Conservation (phyloP, 2,113 vertebrate species). For the Myodes glareolus region DNA sequence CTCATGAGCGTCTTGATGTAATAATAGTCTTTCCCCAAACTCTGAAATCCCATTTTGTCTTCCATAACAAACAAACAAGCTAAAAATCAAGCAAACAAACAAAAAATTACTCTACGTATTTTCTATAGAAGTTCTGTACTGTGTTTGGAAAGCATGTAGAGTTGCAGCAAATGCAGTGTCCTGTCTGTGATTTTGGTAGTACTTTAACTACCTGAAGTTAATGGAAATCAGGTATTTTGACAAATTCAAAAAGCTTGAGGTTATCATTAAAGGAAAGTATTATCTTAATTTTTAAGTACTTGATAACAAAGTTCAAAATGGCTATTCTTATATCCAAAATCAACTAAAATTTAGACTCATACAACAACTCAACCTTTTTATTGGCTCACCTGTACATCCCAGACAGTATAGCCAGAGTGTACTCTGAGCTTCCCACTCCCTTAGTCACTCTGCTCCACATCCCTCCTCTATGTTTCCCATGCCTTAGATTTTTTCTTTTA, state of each 20-base stretch:
- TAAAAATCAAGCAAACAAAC: no score
- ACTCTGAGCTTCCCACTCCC: neutral
- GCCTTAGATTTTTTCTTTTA: neutral
- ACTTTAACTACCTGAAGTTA: neutral
- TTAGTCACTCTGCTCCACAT: neutral
- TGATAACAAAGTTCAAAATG: neutral
- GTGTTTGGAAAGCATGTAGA: neutral
- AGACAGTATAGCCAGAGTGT: neutral
- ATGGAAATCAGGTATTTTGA: neutral
- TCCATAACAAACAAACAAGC: neutral
- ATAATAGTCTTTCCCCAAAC: neutral
- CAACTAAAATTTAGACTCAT: neutral
- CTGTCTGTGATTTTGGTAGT: neutral
- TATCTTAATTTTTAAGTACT: neutral
- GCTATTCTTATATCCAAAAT: neutral
- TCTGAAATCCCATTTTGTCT: neutral
- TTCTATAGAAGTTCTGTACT: neutral
- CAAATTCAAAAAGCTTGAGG: neutral
- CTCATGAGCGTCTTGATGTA: neutral
- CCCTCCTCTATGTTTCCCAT: neutral
- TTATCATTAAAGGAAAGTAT: slow-evolving; percentile 23
- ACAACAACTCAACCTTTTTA: neutral
- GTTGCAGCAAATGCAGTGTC: neutral
- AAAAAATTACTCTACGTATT: neutral
- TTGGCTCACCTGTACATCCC: neutral